Percentiles rank a stretch among this genome's conserved stretches.
Conservation (phyloP, 1,140 invertebrate genomes). For the Drosophila ironensis region DNA sequence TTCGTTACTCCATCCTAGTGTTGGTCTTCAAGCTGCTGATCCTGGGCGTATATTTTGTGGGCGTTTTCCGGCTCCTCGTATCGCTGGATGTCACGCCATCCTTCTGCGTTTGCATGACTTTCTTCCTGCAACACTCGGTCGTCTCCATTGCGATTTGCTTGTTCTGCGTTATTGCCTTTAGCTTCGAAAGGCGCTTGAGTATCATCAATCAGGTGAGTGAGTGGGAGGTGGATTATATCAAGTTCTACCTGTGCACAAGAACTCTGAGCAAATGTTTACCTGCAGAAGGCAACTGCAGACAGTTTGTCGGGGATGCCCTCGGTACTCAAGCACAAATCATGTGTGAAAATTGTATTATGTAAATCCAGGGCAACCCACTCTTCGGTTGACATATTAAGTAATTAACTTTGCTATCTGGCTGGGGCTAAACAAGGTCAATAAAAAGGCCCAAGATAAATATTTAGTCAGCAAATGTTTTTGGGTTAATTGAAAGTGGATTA, state of each 20-base stretch:
- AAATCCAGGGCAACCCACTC: slow-evolving; percentile 11
- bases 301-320: background rate
- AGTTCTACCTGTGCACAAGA: background rate
- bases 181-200: slow-evolving; percentile 62
- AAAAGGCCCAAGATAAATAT: background rate
- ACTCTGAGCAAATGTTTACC: slow-evolving; percentile 25
- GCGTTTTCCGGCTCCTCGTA: slow-evolving; percentile 61
- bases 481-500: background rate
- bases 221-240: background rate
- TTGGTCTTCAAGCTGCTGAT: slow-evolving; percentile 65
- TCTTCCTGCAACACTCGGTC: slow-evolving; percentile 70
- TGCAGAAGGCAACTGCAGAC: background rate
- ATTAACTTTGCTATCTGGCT: slow-evolving; percentile 10
- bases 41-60: slow-evolving; percentile 64
- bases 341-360: slow-evolving; percentile 49
- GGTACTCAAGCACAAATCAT: slow-evolving; percentile 22
- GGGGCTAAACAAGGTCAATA: background rate
- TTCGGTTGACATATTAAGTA: slow-evolving; percentile 25
- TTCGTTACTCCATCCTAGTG: slow-evolving; percentile 58
- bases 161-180: slow-evolving; percentile 72
- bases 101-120: slow-evolving; percentile 71
- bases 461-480: slow-evolving; percentile 1
- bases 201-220: slow-evolving; percentile 73
- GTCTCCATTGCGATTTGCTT: slow-evolving; percentile 71
- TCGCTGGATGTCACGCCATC: slow-evolving; percentile 65